Percentiles rank a stretch among this genome's conserved stretches.
These are phyloP conservation scores for Chiroxiphia lanceolata DNA, from an alignment of 2,797 vertebrate genomes.

Conservation along the genomic window DNA sequence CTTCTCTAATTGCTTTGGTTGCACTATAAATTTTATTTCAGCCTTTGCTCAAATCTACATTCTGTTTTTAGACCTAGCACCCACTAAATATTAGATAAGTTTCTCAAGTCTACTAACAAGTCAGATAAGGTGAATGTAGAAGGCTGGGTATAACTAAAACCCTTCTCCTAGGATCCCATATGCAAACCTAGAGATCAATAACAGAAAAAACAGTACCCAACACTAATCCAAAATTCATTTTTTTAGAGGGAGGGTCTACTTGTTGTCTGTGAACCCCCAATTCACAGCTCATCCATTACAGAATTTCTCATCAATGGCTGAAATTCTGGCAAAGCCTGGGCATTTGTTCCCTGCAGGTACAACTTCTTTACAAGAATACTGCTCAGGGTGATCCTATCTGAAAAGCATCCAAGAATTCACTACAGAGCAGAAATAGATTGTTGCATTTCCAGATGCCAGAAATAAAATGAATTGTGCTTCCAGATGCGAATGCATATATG, in stretches of 20 bases:
- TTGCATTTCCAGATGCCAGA: neutral
- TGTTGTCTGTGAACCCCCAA: neutral
- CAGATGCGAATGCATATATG: neutral
- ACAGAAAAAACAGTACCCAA: neutral
- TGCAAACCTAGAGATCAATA: neutral
- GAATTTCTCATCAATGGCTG: neutral
- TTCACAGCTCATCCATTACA: neutral
- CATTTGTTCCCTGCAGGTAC: neutral
- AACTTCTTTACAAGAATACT: neutral
- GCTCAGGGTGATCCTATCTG: neutral
- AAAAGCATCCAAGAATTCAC: neutral
- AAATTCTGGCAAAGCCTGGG: neutral
- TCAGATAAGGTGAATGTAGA: neutral
- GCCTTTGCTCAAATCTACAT: neutral
- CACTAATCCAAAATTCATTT: neutral
- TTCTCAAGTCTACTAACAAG: neutral
- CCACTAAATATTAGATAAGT: neutral
- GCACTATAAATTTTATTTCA: neutral
- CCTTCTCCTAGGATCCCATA: neutral
- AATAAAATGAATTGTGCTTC: neutral
- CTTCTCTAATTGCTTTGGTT: neutral
- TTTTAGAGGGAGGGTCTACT: neutral
- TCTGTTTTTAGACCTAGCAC: neutral
- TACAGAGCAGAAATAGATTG: neutral
- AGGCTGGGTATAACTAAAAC: neutral